Evolutionary conservation across 2,888 invertebrate genomes (phyloP).

Genomic region (Tubulanus polymorphus): DNA sequence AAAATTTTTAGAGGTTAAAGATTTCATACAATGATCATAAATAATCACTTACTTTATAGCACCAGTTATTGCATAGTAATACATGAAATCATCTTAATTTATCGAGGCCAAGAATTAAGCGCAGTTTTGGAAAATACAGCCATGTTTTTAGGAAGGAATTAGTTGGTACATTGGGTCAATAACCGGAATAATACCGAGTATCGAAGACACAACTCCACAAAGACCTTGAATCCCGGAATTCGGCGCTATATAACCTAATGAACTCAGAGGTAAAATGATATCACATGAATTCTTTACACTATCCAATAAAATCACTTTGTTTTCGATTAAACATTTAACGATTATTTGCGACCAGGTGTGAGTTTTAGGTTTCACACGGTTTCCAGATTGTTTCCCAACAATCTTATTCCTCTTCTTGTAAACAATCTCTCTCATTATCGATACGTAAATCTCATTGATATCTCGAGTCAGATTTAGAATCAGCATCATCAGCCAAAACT

Average conservation of each 20-base stretch:
- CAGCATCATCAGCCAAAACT: conserved; percentile 79
- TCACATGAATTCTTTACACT: conserved; percentile 82
- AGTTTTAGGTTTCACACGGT: conserved; percentile 19
- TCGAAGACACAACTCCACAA: conserved; percentile 75
- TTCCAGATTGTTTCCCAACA: conserved; percentile 17
- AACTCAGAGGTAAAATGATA: conserved; percentile 78
- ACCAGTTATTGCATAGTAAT: too few relatives aligned
- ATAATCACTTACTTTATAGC: too few relatives aligned
- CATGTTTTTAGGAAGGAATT: conserved; percentile 3
- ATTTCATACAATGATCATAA: too few relatives aligned
- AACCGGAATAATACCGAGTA: conserved; percentile 72
- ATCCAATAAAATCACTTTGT: conserved; percentile 65
- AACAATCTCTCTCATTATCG: conserved; percentile 27
- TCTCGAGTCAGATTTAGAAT: conserved; percentile 76
- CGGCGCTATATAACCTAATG: conserved; percentile 72
- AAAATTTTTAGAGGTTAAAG: too few relatives aligned
- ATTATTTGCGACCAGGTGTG: conserved; percentile 57
- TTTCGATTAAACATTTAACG: conserved; percentile 26
- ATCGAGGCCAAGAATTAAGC: too few relatives aligned
- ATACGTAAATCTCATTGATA: conserved; percentile 64
- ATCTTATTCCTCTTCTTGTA: conserved; percentile 18
- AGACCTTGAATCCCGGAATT: conserved; percentile 75
- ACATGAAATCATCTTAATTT: too few relatives aligned
- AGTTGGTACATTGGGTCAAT: conserved; percentile 76
- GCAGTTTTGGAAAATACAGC: too few relatives aligned